Evolutionary conservation across 2,888 invertebrate species (phyloP).

Genomic region (Eucera pruinosa): DNA sequence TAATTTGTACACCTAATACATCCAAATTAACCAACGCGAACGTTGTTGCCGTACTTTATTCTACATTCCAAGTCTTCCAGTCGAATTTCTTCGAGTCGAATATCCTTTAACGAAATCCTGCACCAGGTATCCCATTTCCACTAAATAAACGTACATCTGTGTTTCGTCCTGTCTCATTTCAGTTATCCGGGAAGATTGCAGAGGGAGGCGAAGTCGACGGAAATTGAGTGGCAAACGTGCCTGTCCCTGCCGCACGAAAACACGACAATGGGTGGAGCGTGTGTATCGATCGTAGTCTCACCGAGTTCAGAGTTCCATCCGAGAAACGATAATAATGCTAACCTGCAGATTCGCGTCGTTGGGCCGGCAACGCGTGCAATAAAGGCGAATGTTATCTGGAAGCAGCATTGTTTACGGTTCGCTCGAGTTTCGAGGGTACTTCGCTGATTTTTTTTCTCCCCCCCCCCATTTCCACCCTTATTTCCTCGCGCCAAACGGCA

Average conservation of each 20-base stretch:
- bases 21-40: too few relatives aligned
- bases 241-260: slow-evolving; percentile 24
- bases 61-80: too few relatives aligned
- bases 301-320: slow-evolving; percentile 37
- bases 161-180: too few relatives aligned
- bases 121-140: too few relatives aligned
- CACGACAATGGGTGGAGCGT: slow-evolving; percentile 9
- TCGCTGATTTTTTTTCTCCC: slow-evolving; percentile 5
- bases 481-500: too few relatives aligned
- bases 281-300: slow-evolving; percentile 56
- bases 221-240: slow-evolving; percentile 1
- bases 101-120: too few relatives aligned
- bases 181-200: too few relatives aligned
- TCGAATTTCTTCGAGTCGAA: too few relatives aligned
- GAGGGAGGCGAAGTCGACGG: background rate
- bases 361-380: slow-evolving; percentile 65
- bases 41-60: too few relatives aligned
- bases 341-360: slow-evolving; percentile 65
- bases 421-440: slow-evolving; percentile 65
- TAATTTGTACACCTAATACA: too few relatives aligned
- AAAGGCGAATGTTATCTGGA: slow-evolving; percentile 64
- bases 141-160: too few relatives aligned
- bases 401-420: slow-evolving; percentile 68
- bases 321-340: slow-evolving; percentile 59
- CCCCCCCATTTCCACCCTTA: background rate